A percentile compares a stretch with the other conserved stretches of the same genome.
Conservation (phyloP, 1,140 invertebrate genomes). For the Meloidogyne exigua region DNA sequence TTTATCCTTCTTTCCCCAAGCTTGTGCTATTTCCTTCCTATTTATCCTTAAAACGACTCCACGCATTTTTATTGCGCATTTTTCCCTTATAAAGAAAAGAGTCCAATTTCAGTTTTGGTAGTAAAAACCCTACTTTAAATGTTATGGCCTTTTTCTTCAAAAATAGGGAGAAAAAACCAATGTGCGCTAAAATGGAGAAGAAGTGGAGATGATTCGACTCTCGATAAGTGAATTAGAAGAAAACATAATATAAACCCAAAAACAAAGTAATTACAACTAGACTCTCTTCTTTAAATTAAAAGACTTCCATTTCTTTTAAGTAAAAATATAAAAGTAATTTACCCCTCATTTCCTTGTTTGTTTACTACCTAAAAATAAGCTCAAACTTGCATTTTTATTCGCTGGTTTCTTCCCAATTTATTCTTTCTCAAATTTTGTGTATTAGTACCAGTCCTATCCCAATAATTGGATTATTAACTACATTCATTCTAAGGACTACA, state of each 20-base stretch:
- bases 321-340: neutral
- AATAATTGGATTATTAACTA: slow-evolving; percentile 58
- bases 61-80: slow-evolving; percentile 4
- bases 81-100: neutral
- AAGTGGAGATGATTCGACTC: neutral
- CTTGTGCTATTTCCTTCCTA: neutral
- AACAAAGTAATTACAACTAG: neutral
- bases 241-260: neutral
- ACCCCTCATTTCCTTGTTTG: neutral
- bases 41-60: neutral
- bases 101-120: slow-evolving; percentile 28
- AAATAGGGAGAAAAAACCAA: neutral
- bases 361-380: neutral
- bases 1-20: neutral
- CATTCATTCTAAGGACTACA: slow-evolving; percentile 16
- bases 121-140: neutral
- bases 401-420: neutral
- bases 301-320: neutral
- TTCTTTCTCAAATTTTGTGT: neutral
- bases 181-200: neutral
- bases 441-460: neutral
- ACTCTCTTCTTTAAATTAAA: neutral
- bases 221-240: neutral
- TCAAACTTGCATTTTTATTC: neutral
- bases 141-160: neutral